phyloP scores from a whole-genome alignment of 2,113 vertebrate species.

The Albula glossodonta region DNA sequence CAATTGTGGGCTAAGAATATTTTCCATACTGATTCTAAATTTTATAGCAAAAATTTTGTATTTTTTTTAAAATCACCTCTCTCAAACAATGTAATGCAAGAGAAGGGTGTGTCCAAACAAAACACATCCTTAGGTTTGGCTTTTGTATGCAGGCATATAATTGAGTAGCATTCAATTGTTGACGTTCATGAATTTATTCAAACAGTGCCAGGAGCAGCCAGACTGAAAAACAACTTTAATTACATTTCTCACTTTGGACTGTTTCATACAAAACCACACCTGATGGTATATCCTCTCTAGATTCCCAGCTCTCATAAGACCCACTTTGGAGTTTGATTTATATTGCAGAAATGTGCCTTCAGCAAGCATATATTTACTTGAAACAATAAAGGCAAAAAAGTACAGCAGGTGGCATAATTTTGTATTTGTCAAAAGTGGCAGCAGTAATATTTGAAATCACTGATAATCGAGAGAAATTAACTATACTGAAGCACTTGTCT shows the following conservation, averaged over 20 bases:
- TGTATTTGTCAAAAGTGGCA: neutral
- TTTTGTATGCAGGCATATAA: neutral
- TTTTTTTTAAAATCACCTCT: neutral
- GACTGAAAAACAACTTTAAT: conserved; percentile 3
- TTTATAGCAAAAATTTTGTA: neutral
- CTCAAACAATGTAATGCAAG: neutral
- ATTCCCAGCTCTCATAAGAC: neutral
- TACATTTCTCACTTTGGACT: neutral
- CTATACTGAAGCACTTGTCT: neutral
- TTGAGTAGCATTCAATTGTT: neutral
- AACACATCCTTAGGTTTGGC: neutral
- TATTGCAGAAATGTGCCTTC: neutral
- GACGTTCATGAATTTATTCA: neutral
- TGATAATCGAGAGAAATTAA: neutral
- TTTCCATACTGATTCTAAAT: neutral
- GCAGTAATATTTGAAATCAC: neutral
- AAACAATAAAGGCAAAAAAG: neutral
- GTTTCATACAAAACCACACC: neutral
- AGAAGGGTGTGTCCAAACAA: neutral
- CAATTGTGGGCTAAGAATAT: too few relatives aligned
- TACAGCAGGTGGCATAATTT: neutral
- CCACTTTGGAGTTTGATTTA: neutral
- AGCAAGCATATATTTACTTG: neutral
- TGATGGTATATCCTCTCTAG: neutral
- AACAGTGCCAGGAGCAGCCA: neutral